A percentile compares a stretch with the other conserved stretches of the same genome.
Conservation (phyloP, 2,797 vertebrate species). For the Characodon lateralis region DNA sequence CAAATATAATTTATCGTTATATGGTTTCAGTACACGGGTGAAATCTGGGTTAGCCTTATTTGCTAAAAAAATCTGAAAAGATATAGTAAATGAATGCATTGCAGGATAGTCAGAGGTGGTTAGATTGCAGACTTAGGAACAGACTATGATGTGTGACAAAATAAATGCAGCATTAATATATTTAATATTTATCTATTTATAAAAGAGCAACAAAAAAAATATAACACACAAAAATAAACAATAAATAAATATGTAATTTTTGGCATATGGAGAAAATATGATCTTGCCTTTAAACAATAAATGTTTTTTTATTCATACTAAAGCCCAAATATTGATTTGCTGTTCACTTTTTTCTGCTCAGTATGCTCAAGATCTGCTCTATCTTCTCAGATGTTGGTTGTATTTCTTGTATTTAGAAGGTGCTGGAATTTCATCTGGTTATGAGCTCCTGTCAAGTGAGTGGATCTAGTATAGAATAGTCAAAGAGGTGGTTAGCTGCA, state of each 20-base stretch:
- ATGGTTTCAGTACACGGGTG: not conserved
- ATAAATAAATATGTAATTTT: too few relatives aligned
- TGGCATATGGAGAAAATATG: too few relatives aligned
- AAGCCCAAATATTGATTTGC: not conserved
- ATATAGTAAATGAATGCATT: not conserved
- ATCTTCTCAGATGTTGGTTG: not conserved
- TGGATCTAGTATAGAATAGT: constrained; percentile 38
- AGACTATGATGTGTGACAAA: not conserved
- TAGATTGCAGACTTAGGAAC: not conserved
- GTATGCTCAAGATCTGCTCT: not conserved
- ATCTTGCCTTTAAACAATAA: too few relatives aligned
- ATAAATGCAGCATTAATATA: not conserved
- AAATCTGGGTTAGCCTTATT: not conserved
- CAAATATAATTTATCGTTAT: too few relatives aligned
- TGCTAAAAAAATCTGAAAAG: not conserved
- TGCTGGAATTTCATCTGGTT: constrained; percentile 57
- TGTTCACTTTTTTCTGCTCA: not conserved
- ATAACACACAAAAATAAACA: not conserved
- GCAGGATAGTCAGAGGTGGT: not conserved
- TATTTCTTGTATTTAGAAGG: constrained; percentile 40
- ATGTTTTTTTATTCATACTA: not conserved
- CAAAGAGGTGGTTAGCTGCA: constrained; percentile 31
- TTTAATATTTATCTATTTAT: not conserved
- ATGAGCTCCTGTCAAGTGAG: constrained; percentile 39
- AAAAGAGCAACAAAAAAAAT: not conserved